Evolutionary conservation across 2,113 vertebrate genomes (phyloP), one percentile per base, ranked within the genome.

Genomic region (Anoura caudifer): DNA sequence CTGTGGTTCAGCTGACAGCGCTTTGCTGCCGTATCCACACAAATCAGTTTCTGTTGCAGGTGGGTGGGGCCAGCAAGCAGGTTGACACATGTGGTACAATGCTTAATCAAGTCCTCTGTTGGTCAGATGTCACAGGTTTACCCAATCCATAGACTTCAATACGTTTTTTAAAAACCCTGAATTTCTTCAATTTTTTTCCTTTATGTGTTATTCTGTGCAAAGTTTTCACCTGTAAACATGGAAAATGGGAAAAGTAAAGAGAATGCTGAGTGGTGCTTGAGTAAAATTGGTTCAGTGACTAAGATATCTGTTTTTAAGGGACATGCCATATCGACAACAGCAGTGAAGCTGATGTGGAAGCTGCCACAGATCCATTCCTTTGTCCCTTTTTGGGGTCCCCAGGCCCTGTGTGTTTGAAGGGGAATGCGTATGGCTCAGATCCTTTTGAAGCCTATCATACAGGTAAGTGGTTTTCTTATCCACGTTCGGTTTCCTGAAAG

Each of bases 301-400:
- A 0, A 77, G 16, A 28, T 83, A 59, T 97, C 86, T 97, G 26
- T 97, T 96, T 91, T 96, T 80, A 97, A 99, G 99, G 99, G 54
- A 97, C 99, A 84, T 99, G 98, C 89, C 99, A 99, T 69, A 91
- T 99, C 90, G 99, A 99, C 92, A 99, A 98, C 12, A 98, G 99
- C 96, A 99, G 99, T 91, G 99, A 99, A 94, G 97, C 98, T 0
- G 99, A 99, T 26, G 79, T 99, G 97, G 99, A 99, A 87, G 99
- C 98, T 16, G 98, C 98, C 75, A 97, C 99, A 0, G 99, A 99
- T 92, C 99, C 99, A 0, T 98, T 99, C 77, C 98, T 99, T 0
- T 99, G 99, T 97, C 99, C 99, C 70, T 99, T 99, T 75, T 96
- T 99, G 97, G 99, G 99, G 2, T 98, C 99, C 7, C 95, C 99